phyloP scores from a whole-genome alignment of 2,113 vertebrate species.

The Campylomormyrus numenius region DNA sequence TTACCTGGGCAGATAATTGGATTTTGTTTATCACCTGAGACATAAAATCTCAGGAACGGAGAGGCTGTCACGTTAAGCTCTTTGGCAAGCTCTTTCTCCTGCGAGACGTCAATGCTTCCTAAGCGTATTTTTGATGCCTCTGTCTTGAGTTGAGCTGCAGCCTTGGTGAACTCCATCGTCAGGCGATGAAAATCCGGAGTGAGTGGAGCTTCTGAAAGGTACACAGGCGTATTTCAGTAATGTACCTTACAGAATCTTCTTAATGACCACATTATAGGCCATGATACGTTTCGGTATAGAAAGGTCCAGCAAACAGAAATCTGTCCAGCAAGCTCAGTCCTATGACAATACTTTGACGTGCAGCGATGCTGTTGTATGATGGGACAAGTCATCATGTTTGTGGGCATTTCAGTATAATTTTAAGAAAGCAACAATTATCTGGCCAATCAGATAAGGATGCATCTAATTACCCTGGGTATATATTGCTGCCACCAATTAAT shows the following conservation, averaged over 20 bases:
- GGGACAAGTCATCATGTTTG: neutral
- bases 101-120: slow-evolving; percentile 66
- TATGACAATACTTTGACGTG: neutral
- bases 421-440: neutral
- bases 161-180: slow-evolving; percentile 65
- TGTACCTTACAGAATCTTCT: neutral
- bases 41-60: slow-evolving; percentile 70
- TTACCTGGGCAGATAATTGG: slow-evolving; percentile 75
- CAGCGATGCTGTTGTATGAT: neutral
- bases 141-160: slow-evolving; percentile 65
- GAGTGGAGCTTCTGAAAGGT: slow-evolving; percentile 63
- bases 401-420: neutral
- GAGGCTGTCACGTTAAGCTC: slow-evolving; percentile 61
- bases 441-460: neutral
- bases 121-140: slow-evolving; percentile 64
- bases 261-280: neutral
- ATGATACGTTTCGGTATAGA: neutral
- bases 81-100: slow-evolving; percentile 68
- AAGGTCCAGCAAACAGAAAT: neutral
- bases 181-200: slow-evolving; percentile 58
- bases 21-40: slow-evolving; percentile 67
- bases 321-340: neutral
- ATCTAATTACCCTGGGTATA: neutral
- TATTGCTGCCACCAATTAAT: neutral
- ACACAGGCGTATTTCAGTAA: neutral